Conservation (phyloP, 37 sponge, comb jelly and placozoan genomes). For the Trichoplax adhaerens region DNA sequence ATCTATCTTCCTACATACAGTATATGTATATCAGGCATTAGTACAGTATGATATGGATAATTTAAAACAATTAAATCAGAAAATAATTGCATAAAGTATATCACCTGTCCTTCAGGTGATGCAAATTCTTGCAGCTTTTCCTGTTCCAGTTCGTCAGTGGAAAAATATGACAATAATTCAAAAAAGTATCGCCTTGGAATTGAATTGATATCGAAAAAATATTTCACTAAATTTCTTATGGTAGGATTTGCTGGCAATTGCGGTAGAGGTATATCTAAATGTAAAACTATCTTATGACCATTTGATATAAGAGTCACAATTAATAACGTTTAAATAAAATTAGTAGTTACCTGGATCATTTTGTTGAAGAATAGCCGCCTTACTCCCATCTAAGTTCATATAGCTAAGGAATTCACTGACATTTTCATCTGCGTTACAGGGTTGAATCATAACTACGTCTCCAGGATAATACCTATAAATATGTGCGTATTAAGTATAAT, state of each 20-base stretch:
- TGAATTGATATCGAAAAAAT: constrained; percentile 66
- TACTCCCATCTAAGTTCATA: constrained; percentile 22
- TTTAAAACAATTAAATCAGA: not conserved
- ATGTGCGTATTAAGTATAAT: not conserved
- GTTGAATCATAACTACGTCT: constrained; percentile 78
- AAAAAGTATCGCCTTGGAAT: constrained; percentile 77
- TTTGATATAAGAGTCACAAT: not conserved
- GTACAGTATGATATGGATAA: not conserved
- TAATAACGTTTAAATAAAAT: not conserved
- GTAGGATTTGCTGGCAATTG: not conserved
- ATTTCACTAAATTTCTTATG: constrained; percentile 21
- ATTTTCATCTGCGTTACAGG: constrained; percentile 38
- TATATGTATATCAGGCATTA: not conserved
- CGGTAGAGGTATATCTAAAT: no score
- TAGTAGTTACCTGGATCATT: constrained; percentile 24
- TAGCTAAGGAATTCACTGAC: constrained; percentile 45
- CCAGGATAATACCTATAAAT: constrained; percentile 48
- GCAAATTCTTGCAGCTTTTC: constrained; percentile 78
- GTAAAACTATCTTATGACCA: not conserved
- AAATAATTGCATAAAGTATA: constrained; percentile 10
- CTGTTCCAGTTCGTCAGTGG: constrained; percentile 60
- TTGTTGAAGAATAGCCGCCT: constrained; percentile 15
- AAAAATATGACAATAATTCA: constrained; percentile 59
- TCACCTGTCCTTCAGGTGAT: constrained; percentile 64
- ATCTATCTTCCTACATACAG: constrained; percentile 53